phyloP scores from a whole-genome alignment of 2,888 invertebrate genomes.

The Lycaena phlaeas region DNA sequence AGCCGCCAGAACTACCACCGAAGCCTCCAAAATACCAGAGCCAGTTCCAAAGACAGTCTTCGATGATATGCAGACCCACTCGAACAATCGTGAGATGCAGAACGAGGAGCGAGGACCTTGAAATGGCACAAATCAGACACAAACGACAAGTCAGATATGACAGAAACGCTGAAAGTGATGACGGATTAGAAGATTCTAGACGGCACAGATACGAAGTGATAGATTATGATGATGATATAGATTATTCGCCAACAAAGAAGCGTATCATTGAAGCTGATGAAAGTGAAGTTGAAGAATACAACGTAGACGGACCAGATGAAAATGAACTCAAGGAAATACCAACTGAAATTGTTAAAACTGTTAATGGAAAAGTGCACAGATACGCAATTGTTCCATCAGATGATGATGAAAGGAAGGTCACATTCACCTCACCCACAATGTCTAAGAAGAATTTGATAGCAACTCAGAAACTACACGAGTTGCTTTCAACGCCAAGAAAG shows the following conservation, averaged over 20 bases:
- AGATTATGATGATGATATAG: slow-evolving; percentile 48
- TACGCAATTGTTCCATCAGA: slow-evolving; percentile 76
- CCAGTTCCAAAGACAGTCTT: slow-evolving; percentile 53
- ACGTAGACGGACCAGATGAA: slow-evolving; percentile 70
- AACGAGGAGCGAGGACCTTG: slow-evolving; percentile 56
- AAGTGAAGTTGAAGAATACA: slow-evolving; percentile 63
- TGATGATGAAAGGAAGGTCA: slow-evolving; percentile 60
- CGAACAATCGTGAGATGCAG: slow-evolving; percentile 39
- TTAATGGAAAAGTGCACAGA: slow-evolving; percentile 72
- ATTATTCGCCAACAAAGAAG: slow-evolving; percentile 65
- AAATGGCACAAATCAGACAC: slow-evolving; percentile 59
- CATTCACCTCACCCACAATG: slow-evolving; percentile 56
- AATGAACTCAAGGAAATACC: slow-evolving; percentile 72
- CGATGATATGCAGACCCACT: slow-evolving; percentile 67
- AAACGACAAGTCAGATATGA: slow-evolving; percentile 37
- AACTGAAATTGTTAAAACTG: slow-evolving; percentile 74
- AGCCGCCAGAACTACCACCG: slow-evolving; percentile 58
- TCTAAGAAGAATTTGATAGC: slow-evolving; percentile 77
- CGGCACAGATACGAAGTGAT: slow-evolving; percentile 72
- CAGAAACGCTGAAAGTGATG: slow-evolving; percentile 44
- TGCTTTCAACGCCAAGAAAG: slow-evolving; percentile 81
- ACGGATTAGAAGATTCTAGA: slow-evolving; percentile 47
- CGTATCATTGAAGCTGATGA: slow-evolving; percentile 56
- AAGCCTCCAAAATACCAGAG: slow-evolving; percentile 55
- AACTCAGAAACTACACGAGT: slow-evolving; percentile 83